Conservation (phyloP, 2,797 vertebrate genomes). For the Rhadinocentrus ornatus region DNA sequence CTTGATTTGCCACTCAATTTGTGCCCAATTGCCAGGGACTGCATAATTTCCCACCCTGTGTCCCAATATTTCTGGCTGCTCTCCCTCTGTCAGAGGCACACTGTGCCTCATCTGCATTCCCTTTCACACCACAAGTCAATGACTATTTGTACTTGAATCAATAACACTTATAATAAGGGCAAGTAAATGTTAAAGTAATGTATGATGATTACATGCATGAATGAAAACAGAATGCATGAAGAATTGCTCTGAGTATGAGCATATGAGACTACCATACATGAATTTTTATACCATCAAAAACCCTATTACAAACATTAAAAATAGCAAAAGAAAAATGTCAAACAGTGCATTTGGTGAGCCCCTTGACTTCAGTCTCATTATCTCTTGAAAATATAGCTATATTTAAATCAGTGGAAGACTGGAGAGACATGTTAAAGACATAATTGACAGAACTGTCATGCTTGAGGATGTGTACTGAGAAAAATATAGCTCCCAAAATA, state of each 20-base stretch:
- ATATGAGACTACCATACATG: slow-evolving; percentile 1
- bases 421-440: neutral
- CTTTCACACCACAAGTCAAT: slow-evolving; percentile 32
- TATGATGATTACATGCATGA: slow-evolving; percentile 18
- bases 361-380: neutral
- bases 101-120: slow-evolving; percentile 51
- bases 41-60: slow-evolving; percentile 76
- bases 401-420: neutral
- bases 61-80: slow-evolving; percentile 68
- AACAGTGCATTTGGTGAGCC: neutral
- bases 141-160: slow-evolving; percentile 38
- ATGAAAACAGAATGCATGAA: slow-evolving; percentile 17
- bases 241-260: neutral
- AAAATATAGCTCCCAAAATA: neutral
- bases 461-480: neutral
- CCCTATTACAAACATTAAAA: neutral
- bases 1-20: slow-evolving; percentile 72
- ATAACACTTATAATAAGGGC: slow-evolving; percentile 15
- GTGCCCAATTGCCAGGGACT: slow-evolving; percentile 77
- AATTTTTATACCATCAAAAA: slow-evolving; percentile 4
- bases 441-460: neutral
- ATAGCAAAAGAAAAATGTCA: neutral
- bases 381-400: neutral
- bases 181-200: slow-evolving; percentile 14
- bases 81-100: slow-evolving; percentile 68